Base-by-base conservation (phyloP, 1,140 invertebrate genomes). In the Wiebesia pumilae region DNA sequence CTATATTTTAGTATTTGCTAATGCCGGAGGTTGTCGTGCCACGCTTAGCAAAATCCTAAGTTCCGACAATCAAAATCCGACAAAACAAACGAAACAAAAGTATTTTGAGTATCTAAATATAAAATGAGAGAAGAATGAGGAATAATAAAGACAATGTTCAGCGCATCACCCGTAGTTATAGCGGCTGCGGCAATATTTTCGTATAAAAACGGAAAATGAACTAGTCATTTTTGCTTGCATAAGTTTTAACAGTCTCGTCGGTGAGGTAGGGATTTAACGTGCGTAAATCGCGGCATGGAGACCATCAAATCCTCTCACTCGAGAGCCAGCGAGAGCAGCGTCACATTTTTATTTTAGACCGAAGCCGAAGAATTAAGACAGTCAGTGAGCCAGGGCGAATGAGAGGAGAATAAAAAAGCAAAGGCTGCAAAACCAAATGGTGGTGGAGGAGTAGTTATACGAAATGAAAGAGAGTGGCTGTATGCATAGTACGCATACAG, bases 341-440 rank as follows among this genome's bases (percentile, higher is more conserved):
- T 87, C 73, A 77, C 87, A 81, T 91, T 91, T 90, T 91, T 92
- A 91, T 91, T 90, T 90, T 91, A 89, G 90, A 89, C 87, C 69
- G 88, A 87, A 88, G 90, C 89, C 51, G 88, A 90, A 89, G 87
- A 62, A 81, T 71, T 85, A 88, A 89, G 89, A 86, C 85, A 84
- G 82, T 83, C 83, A 83, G 54, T 47, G 87, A 65, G 24, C 38
- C 79, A 75, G 71, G 40, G 24, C 38, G 40, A 71, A 40, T 27
- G 82, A 75, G 19, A 43, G 38, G 75, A 69, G 71, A 67, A 58
- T 71, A 75, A 75, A 83, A 47, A 69, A 83, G 81, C 81, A 58
- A 73, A 83, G 81, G n/a, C 75, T 62, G 19, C 69, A 40, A 77
- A 81, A 78, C 67, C 27, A 73, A 83, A 69, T 51, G 89, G 78